Evolutionary conservation across 2,113 vertebrate species (phyloP), one percentile per base, ranked within the genome.

Genomic region (Scalopus aquaticus): DNA sequence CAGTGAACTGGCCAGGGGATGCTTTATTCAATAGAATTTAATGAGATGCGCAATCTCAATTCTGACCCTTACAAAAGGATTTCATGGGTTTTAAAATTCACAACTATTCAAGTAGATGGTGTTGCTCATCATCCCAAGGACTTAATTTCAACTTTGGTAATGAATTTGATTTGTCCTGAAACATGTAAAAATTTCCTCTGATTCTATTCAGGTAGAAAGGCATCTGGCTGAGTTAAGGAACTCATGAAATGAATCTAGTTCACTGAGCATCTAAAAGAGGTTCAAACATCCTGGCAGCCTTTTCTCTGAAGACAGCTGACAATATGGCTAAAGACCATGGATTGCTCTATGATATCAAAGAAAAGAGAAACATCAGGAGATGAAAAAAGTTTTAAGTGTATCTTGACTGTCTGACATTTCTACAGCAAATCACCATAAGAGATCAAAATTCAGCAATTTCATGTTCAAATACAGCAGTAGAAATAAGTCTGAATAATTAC

Each of bases 401-500:
- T 69, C 72, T 62, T 72, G 39, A 37, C 19, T 19, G 9, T 28
- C 46, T 78, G 62, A 69, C 80, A 91, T 94, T 94, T 78, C 77
- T 42, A 91, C 22, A 91, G 42, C 51, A 93, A 91, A 89, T 83
- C 8, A 17, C 64, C 83, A 20, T 46, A 67, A 93, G 76, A 77
- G 73, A 65, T 70, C 83, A 89, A 44, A 58, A 76, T 16, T 5
- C 35, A 60, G 76, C 64, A 79, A 94, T 12, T 81, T 73, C 64
- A 96, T 74, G 15, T 89, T 92, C 77, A 85, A 95, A 94, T 51
- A 46, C 26, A 81, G 91, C 42, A 82, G 81, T 83, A 94, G 83
- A 90, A 94, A 82, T 9, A 12, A 94, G 56, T 73, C 76, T 93
- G 73, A 84, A 69, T 90, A 92, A 97, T 96, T 95, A 88, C 26